Conservation (phyloP, 2,113 vertebrate species). For the Grus americana region DNA sequence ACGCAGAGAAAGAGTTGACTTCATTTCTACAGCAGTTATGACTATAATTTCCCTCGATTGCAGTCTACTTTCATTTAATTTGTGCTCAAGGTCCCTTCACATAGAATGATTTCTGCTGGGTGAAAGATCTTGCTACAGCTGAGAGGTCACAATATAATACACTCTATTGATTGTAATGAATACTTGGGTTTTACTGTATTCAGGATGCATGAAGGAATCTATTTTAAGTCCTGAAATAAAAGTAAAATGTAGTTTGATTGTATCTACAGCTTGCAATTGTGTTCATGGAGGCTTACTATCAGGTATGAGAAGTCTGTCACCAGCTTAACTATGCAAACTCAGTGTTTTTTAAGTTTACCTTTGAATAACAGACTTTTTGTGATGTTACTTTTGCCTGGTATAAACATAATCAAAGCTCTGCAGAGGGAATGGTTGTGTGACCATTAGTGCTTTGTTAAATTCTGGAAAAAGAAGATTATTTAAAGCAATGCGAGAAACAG, state of each 20-base stretch:
- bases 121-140: slow-evolving; percentile 70
- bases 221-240: slow-evolving; percentile 14
- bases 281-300: neutral
- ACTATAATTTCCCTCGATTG: slow-evolving; percentile 73
- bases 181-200: slow-evolving; percentile 18
- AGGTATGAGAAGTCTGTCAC: neutral
- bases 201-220: slow-evolving; percentile 15
- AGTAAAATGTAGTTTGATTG: neutral
- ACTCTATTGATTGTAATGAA: slow-evolving; percentile 60
- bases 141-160: slow-evolving; percentile 64
- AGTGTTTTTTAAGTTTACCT: neutral
- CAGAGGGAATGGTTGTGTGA: neutral
- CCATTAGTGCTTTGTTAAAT: neutral
- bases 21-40: slow-evolving; percentile 68
- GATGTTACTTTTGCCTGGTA: neutral
- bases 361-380: neutral
- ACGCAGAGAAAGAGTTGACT: slow-evolving; percentile 57
- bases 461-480: neutral
- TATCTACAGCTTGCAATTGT: neutral
- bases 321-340: neutral
- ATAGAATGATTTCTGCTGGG: slow-evolving; percentile 69
- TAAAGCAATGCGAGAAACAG: neutral
- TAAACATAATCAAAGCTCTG: neutral
- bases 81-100: slow-evolving; percentile 74
- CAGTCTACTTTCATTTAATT: slow-evolving; percentile 78